Base-by-base conservation (phyloP, 2,888 invertebrate species). In the Phrixothrix hirtus region DNA sequence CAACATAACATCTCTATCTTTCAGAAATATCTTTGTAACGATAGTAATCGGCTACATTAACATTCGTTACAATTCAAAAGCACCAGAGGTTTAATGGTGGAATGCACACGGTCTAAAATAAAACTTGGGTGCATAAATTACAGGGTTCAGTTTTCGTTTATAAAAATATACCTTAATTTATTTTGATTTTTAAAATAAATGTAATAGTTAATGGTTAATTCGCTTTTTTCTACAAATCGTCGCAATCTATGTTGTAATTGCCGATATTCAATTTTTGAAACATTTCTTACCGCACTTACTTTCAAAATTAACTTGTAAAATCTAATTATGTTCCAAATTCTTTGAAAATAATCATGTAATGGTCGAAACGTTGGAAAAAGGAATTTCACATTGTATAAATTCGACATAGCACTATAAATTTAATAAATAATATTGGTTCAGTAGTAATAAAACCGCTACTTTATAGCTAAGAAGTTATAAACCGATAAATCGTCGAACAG, bases 111-210 rank as follows among this genome's bases (percentile, higher is more conserved):
- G 41, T 7, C n/a, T 30, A 16, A 30, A 30, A 12, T 14, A 11
- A 11, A 12, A n/a, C n/a, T 17, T 21, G 51, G 50, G 51, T 51
- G 51, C 44, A 51, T 51, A 51, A 26, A 51, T 51, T 51, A 51
- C 15, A 13, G 21, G 21, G 21, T 21, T 21, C 7, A 21, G 3
- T 21, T 3, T 21, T 21, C 3, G 7, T 21, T 7, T 21, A 21
- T 5, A 21, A 5, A 21, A 7, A 7, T 21, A 21, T 3, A 21
- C 7, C 7, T 21, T 21, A 21, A 21, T 5, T 21, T 21, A 21
- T 21, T 21, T 21, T 7, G 21, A 7, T 7, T 21, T 21, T 5
- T 21, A 5, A 21, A 21, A 21, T 5, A 5, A 7, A 21, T 7
- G 21, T 5, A 7, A 3, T 21, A 5, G 21, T 21, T 21, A 21